Conservation (phyloP, 2,888 invertebrate species). For the Archips xylosteana region DNA sequence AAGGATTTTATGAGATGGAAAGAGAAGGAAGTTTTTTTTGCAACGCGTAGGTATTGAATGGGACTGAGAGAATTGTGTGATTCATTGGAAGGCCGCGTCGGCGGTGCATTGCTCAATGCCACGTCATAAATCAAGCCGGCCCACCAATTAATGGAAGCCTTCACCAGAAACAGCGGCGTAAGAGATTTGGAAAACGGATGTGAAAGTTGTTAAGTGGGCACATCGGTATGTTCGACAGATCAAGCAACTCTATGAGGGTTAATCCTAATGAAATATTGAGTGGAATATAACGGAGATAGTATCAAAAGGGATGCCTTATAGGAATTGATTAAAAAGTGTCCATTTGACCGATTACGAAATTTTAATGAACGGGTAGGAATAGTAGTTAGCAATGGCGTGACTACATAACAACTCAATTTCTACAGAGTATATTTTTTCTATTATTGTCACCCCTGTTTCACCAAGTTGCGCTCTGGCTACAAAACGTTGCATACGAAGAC, state of each 20-base stretch:
- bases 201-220: not conserved
- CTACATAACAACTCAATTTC: too few species aligned
- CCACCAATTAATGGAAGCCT: slow-evolving; percentile 56
- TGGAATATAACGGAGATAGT: not conserved
- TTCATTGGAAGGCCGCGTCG: slow-evolving; percentile 56
- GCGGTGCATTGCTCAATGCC: slow-evolving; percentile 62
- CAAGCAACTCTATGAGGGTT: not conserved
- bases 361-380: too few species aligned
- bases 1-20: not conserved
- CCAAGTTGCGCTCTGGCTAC: too few species aligned
- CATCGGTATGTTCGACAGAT: too few species aligned
- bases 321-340: too few species aligned
- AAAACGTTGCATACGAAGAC: too few species aligned
- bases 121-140: slow-evolving; percentile 56
- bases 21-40: slow-evolving; percentile 6
- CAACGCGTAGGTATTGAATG: not conserved
- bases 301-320: not conserved
- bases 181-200: slow-evolving; percentile 13
- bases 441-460: too few species aligned
- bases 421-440: too few species aligned
- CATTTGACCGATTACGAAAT: too few species aligned
- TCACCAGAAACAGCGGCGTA: slow-evolving; percentile 33
- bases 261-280: not conserved
- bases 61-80: slow-evolving; percentile 55
- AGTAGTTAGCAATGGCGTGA: too few species aligned